phyloP scores from a whole-genome alignment of 2,888 invertebrate genomes.

The Brassicogethes aeneus region DNA sequence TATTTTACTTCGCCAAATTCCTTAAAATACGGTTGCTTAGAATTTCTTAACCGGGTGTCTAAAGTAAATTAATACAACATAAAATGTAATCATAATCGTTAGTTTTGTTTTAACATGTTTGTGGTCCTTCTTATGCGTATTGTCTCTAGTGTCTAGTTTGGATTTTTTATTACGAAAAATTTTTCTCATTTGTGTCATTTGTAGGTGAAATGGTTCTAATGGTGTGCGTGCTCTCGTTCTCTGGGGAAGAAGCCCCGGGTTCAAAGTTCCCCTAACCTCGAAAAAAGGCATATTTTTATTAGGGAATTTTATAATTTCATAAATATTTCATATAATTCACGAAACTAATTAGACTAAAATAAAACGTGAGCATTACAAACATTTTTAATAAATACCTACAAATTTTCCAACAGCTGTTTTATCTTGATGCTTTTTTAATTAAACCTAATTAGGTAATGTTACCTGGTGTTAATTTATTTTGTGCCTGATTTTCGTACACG shows the following conservation, averaged over 20 bases:
- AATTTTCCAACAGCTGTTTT: not conserved
- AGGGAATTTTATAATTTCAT: conserved; percentile 15
- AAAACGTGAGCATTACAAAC: conserved; percentile 4
- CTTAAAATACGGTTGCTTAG: too few relatives aligned
- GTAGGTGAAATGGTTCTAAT: not conserved
- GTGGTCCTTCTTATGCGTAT: too few relatives aligned
- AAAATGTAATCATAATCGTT: too few relatives aligned
- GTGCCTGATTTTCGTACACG: not conserved
- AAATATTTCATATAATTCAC: conserved; percentile 15
- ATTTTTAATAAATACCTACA: not conserved
- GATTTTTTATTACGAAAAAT: too few relatives aligned
- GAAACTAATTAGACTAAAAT: conserved; percentile 16
- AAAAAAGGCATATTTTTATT: conserved; percentile 17
- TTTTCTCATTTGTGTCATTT: too few relatives aligned
- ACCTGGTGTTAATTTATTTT: not conserved
- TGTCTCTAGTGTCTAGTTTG: too few relatives aligned
- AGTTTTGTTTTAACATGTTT: too few relatives aligned
- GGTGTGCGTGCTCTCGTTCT: not conserved
- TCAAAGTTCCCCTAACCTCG: conserved; percentile 10
- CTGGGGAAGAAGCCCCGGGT: not conserved
- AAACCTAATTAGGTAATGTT: not conserved
- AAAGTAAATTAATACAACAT: too few relatives aligned
- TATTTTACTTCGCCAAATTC: too few relatives aligned
- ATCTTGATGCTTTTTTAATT: not conserved
- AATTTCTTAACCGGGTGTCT: too few relatives aligned